A percentile compares a stretch with the other conserved stretches of the same genome.
Evolutionary conservation across 2,888 invertebrate genomes (phyloP).

Genomic region (Scaptomyza reducta): DNA sequence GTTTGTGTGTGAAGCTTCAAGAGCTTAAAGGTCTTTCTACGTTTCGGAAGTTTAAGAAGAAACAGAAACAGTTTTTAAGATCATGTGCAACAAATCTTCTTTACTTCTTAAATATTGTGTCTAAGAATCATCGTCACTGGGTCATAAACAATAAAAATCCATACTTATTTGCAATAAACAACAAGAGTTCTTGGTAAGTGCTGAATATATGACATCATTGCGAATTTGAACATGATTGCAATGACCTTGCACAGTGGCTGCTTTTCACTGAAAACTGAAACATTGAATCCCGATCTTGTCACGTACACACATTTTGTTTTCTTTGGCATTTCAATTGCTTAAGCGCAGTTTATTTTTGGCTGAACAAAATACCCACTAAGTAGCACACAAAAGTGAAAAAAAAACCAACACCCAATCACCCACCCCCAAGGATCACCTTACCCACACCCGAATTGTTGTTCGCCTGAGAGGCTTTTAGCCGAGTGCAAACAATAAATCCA

Average conservation of each 20-base stretch:
- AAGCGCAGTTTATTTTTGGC: constrained; percentile 18
- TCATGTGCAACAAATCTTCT: constrained; percentile 11
- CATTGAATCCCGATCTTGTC: constrained; percentile 7
- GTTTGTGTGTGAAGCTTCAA: constrained; percentile 19
- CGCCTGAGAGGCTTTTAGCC: constrained; percentile 53
- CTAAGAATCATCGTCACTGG: not conserved
- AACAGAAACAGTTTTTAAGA: not conserved
- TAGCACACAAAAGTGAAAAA: not conserved
- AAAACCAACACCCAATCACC: not conserved
- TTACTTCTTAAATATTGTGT: not conserved
- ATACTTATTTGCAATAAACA: too few species aligned
- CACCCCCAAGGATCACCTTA: constrained; percentile 19
- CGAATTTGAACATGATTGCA: constrained; percentile 17
- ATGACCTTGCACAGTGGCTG: constrained; percentile 10
- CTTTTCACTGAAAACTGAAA: not conserved
- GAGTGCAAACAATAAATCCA: constrained; percentile 77
- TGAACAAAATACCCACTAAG: constrained; percentile 11
- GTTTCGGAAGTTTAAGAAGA: not conserved
- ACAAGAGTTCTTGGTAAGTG: not conserved
- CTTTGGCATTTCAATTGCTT: constrained; percentile 23
- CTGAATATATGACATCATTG: constrained; percentile 36
- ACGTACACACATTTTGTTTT: constrained; percentile 1
- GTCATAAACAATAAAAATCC: not conserved
- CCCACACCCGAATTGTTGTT: not conserved
- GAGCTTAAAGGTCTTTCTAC: constrained; percentile 10